These are phyloP conservation scores for Aphidius colemani DNA, from an alignment of 2,888 invertebrate genomes.

Conservation along the genomic window DNA sequence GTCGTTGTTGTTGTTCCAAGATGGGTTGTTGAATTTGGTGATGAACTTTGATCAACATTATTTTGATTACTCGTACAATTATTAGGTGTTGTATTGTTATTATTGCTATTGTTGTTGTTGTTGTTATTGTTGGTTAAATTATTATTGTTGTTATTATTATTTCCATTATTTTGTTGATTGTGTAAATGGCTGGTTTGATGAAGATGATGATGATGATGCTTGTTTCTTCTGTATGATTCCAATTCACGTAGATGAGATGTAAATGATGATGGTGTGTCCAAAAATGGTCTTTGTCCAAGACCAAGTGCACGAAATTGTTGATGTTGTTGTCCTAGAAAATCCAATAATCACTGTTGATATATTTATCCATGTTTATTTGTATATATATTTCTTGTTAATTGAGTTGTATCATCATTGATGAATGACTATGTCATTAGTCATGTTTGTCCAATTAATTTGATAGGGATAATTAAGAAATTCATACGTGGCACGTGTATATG, in stretches of 20 bases:
- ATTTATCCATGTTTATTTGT: background rate
- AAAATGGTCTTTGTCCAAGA: constrained; percentile 74
- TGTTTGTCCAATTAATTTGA: constrained; percentile 44
- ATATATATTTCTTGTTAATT: background rate
- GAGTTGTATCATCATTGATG: background rate
- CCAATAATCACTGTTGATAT: background rate
- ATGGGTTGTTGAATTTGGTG: constrained; percentile 53
- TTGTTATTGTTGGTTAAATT: constrained; percentile 32
- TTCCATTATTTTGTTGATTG: constrained; percentile 28
- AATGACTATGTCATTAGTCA: constrained; percentile 21
- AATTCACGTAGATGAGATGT: constrained; percentile 70
- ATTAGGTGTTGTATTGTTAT: constrained; percentile 46
- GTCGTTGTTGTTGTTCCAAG: constrained; percentile 49
- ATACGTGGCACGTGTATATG: background rate
- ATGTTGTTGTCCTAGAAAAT: constrained; percentile 61
- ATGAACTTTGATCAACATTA: constrained; percentile 44
- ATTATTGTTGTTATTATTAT: constrained; percentile 27
- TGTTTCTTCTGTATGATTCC: constrained; percentile 72
- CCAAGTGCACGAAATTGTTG: constrained; percentile 76
- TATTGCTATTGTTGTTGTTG: constrained; percentile 39
- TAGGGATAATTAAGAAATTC: constrained; percentile 47
- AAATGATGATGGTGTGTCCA: constrained; percentile 65
- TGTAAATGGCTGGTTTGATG: constrained; percentile 47
- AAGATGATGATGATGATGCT: constrained; percentile 62
- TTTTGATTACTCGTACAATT: constrained; percentile 49